phyloP scores from a whole-genome alignment of 2,113 vertebrate genomes.

The Periophthalmodon schlosseri region DNA sequence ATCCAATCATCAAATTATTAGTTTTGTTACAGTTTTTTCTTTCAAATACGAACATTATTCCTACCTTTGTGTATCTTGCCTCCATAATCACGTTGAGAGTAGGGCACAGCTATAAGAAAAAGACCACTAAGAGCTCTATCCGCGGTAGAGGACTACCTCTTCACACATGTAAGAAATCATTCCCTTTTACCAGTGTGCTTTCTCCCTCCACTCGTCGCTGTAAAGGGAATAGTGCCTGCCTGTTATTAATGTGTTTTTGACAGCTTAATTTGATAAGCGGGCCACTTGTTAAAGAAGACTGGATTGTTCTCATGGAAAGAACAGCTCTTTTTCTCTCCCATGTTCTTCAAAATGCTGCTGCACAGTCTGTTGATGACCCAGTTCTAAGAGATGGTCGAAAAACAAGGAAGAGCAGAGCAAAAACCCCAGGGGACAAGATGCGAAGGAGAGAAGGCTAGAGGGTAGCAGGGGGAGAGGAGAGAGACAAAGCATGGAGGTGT shows the following conservation, averaged over 20 bases:
- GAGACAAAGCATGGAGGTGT: slow-evolving; percentile 41
- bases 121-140: slow-evolving; percentile 40
- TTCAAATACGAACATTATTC: slow-evolving; percentile 33
- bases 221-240: slow-evolving; percentile 61
- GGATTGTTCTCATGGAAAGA: slow-evolving; percentile 67
- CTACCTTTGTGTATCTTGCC: slow-evolving; percentile 43
- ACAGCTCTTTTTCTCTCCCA: slow-evolving; percentile 36
- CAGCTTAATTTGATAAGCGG: slow-evolving; percentile 79
- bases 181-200: slow-evolving; percentile 25
- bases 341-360: slow-evolving; percentile 77
- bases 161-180: slow-evolving; percentile 45
- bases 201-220: slow-evolving; percentile 27
- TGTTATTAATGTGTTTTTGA: slow-evolving; percentile 77
- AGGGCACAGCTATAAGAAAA: not conserved
- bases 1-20: not conserved
- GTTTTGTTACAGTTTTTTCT: not conserved
- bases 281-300: slow-evolving; percentile 74
- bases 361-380: slow-evolving; percentile 80
- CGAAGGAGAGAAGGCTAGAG: slow-evolving; percentile 54
- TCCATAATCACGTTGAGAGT: slow-evolving; percentile 58
- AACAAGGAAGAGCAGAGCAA: slow-evolving; percentile 74
- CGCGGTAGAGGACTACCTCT: slow-evolving; percentile 59
- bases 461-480: slow-evolving; percentile 38
- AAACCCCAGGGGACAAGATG: slow-evolving; percentile 67
- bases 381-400: slow-evolving; percentile 78